phyloP scores from a whole-genome alignment of 1,140 invertebrate species.

The Daktulosphaira vitifoliae region DNA sequence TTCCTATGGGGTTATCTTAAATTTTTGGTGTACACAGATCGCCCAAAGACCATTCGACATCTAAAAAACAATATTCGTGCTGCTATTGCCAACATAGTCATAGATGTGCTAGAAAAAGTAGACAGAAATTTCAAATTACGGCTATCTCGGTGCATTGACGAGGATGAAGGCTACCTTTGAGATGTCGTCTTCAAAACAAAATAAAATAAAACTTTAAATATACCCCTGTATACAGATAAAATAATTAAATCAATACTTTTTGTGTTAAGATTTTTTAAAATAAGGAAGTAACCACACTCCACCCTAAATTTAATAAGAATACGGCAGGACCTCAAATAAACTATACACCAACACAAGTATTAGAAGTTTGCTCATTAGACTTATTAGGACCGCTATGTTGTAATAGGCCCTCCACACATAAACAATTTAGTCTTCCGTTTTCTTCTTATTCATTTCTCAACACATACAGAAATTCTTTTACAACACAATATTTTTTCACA shows the following conservation, averaged over 20 bases:
- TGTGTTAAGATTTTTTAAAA: conserved; percentile 4
- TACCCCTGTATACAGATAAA: neutral
- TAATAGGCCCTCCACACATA: too few relatives aligned
- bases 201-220: conserved; percentile 10
- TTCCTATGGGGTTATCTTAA: conserved; percentile 38
- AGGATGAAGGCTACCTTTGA: neutral
- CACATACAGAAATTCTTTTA: too few relatives aligned
- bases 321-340: too few relatives aligned
- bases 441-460: too few relatives aligned
- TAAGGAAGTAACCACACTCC: conserved; percentile 13
- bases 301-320: too few relatives aligned
- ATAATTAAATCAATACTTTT: conserved; percentile 11
- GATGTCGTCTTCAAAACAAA: neutral
- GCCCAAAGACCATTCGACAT: conserved; percentile 21
- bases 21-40: conserved; percentile 20
- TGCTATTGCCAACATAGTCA: conserved; percentile 21
- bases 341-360: too few relatives aligned
- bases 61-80: conserved; percentile 32
- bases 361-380: too few relatives aligned
- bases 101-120: conserved; percentile 31
- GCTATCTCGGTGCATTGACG: conserved; percentile 20
- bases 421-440: too few relatives aligned
- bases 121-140: too few relatives aligned
- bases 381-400: too few relatives aligned
- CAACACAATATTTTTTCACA: too few relatives aligned